Evolutionary conservation across 2,888 invertebrate genomes (phyloP).

Genomic region (Aleiodes testaceus): DNA sequence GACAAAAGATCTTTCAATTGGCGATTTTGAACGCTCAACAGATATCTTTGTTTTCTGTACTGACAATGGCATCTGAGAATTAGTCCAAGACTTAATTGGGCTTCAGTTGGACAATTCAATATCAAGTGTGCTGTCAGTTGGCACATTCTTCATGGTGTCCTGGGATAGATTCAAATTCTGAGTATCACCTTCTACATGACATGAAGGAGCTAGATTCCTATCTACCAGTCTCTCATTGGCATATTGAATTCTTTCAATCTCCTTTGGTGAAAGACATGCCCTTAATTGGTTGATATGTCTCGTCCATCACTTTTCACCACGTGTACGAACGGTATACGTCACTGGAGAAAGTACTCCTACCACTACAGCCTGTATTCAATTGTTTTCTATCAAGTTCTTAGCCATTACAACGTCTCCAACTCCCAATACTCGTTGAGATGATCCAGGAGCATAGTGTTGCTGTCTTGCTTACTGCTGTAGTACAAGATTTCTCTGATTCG

Average conservation of each 20-base stretch:
- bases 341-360: not conserved
- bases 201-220: not conserved
- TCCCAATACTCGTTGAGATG: not conserved
- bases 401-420: slow-evolving; percentile 6
- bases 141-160: slow-evolving; percentile 1
- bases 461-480: slow-evolving; percentile 8
- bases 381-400: not conserved
- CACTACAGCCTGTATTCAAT: not conserved
- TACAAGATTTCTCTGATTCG: slow-evolving; percentile 2
- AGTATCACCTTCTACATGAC: slow-evolving; percentile 7
- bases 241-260: not conserved
- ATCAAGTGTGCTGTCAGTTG: too few species aligned
- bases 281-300: slow-evolving; percentile 3
- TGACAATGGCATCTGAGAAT: not conserved
- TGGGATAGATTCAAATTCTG: not conserved
- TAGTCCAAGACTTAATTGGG: not conserved
- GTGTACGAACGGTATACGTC: slow-evolving; percentile 2
- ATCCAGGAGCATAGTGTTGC: slow-evolving; percentile 19
- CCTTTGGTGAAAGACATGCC: not conserved
- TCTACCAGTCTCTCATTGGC: not conserved
- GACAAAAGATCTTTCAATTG: not conserved
- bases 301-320: not conserved
- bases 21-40: not conserved
- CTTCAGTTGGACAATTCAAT: slow-evolving; percentile 1
- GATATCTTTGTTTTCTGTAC: not conserved